These are phyloP conservation scores for Rhinogobius similis DNA, from an alignment of 2,113 vertebrate species.

Conservation along the genomic window DNA sequence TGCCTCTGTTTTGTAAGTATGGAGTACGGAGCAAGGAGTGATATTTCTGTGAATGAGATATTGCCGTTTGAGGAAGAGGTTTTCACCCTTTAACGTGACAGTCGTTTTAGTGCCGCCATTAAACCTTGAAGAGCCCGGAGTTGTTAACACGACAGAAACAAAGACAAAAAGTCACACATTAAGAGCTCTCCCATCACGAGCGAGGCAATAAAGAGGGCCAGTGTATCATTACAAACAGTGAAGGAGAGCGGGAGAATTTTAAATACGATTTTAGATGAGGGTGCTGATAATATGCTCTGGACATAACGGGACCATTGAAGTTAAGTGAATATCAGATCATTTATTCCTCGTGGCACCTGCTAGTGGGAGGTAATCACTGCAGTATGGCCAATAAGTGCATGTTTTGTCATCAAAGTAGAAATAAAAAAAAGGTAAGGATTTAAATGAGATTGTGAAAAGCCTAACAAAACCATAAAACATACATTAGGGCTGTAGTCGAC, in stretches of 20 bases:
- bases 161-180: slow-evolving; percentile 30
- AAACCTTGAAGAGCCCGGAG: slow-evolving; percentile 51
- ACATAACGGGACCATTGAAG: neutral
- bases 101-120: slow-evolving; percentile 59
- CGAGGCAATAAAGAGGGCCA: slow-evolving; percentile 7
- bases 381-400: too few species aligned
- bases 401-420: too few species aligned
- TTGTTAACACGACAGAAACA: slow-evolving; percentile 59
- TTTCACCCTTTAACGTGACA: slow-evolving; percentile 46
- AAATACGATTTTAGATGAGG: slow-evolving; percentile 45
- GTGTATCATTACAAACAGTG: slow-evolving; percentile 41
- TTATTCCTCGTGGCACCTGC: neutral
- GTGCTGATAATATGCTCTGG: slow-evolving; percentile 57
- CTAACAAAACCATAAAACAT: too few species aligned
- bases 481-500: neutral
- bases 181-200: slow-evolving; percentile 17
- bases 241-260: slow-evolving; percentile 31
- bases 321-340: neutral
- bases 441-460: too few species aligned
- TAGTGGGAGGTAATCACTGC: too few species aligned
- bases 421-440: too few species aligned
- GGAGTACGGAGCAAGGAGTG: neutral
- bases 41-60: slow-evolving; percentile 31
- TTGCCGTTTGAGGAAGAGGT: slow-evolving; percentile 32
- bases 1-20: neutral